phyloP scores from a whole-genome alignment of 1,140 invertebrate species.

The Nephila pilipes region DNA sequence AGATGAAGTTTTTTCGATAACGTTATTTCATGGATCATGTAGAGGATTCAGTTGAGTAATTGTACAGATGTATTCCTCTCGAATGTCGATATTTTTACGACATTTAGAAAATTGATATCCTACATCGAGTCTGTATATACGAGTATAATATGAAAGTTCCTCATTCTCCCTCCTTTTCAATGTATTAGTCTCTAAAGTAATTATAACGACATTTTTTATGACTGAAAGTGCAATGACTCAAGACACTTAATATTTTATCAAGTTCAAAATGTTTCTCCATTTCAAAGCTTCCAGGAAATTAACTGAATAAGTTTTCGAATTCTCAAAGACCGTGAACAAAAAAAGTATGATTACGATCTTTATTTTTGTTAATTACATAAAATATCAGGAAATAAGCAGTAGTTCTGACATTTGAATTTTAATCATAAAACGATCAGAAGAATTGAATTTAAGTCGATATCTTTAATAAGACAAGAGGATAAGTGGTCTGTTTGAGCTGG shows the following conservation, averaged over 20 bases:
- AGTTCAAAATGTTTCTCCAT: neutral
- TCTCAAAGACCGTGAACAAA: too few species aligned
- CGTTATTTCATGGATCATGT: neutral
- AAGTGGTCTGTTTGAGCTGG: too few species aligned
- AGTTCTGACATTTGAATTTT: too few species aligned
- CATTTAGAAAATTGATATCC: conserved; percentile 2
- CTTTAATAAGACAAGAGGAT: too few species aligned
- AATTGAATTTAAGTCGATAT: too few species aligned
- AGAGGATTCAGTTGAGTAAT: neutral
- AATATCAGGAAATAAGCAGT: too few species aligned
- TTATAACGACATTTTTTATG: neutral
- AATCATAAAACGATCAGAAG: too few species aligned
- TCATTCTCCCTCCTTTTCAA: neutral
- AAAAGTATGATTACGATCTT: too few species aligned
- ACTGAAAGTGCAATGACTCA: neutral
- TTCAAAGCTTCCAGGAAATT: too few species aligned
- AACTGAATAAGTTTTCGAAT: too few species aligned
- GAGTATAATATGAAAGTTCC: neutral
- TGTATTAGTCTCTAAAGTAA: neutral
- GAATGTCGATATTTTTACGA: neutral
- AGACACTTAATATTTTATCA: neutral
- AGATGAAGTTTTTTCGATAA: neutral
- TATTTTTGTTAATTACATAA: too few species aligned
- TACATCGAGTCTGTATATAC: neutral
- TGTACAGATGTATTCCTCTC: neutral